Base-by-base conservation (phyloP, 2,888 invertebrate genomes). In the Pyrrhosoma nymphula region DNA sequence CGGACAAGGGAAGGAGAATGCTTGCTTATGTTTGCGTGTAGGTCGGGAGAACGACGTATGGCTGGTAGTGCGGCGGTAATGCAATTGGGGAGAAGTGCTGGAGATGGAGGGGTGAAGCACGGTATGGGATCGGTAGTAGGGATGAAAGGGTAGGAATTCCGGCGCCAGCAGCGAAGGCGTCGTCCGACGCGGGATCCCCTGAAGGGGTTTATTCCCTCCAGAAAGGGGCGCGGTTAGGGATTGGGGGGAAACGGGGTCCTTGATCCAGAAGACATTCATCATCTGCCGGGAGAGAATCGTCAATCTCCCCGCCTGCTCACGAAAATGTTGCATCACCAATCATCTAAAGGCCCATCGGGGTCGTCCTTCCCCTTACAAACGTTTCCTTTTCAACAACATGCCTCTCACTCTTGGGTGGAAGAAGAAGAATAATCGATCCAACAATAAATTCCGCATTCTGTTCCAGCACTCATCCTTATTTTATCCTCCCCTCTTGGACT, bases 271-370 rank as follows among this genome's bases (percentile, higher is more conserved):
- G 89, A 89, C 89, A 89, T 89, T 89, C 89, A 89, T 89, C 89
- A 89, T 89, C 55, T 55, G 89, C n/a, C 35, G 20, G 14, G 89
- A 89, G 89, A 89, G 89, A 26, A 47, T 89, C 89, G 89, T 89
- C 89, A 89, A 89, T 89, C 89, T 56, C 56, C 26, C n/a, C 16
- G 26, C n/a, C 82, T 60, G 69, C 69, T 30, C 82, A 82, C 26
- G 56, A 89, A 47, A 89, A 47, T n/a, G 89, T 89, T 89, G 89
- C 89, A 89, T 89, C 89, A 89, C 89, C 47, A 89, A 89, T 89
- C 89, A 56, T 56, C 89, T n/a, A 55, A 35, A 14, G 89, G 89
- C 8, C 89, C 55, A 55, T 39, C 30, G 35, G 69, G 30, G 82
- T 82, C 35, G 35, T 69, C 82, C 35, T 14, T 30, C 82, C 55